A percentile compares a stretch with the other conserved stretches of the same genome.
These are phyloP conservation scores for Lithophane leautieri DNA, from an alignment of 2,888 invertebrate species.

Conservation along the genomic window DNA sequence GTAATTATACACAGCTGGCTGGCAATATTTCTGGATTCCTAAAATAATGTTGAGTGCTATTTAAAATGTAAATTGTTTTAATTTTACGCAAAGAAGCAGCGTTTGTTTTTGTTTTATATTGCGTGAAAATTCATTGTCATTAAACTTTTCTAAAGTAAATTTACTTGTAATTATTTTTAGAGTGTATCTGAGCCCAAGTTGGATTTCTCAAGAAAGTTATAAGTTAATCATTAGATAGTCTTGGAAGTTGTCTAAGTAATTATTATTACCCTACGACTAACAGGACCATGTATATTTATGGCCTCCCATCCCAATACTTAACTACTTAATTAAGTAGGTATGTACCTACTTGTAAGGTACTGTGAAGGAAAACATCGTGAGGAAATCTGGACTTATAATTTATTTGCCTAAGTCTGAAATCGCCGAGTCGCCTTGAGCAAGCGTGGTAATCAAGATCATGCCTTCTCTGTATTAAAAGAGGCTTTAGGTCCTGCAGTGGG, in stretches of 20 bases:
- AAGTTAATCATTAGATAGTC: background rate
- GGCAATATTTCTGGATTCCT: slow-evolving; percentile 26
- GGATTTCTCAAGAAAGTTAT: slow-evolving; percentile 16
- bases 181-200: background rate
- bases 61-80: slow-evolving; percentile 39
- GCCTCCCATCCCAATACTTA: background rate
- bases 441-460: background rate
- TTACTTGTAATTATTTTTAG: background rate
- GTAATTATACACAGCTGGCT: slow-evolving; percentile 34
- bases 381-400: background rate
- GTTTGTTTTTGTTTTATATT: slow-evolving; percentile 18
- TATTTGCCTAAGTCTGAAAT: background rate
- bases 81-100: slow-evolving; percentile 3
- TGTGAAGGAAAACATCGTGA: background rate
- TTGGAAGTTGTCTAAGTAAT: slow-evolving; percentile 14
- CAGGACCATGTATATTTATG: background rate
- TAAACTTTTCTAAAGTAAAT: slow-evolving; percentile 3
- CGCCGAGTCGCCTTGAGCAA: background rate
- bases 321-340: background rate
- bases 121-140: background rate
- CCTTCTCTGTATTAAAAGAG: background rate
- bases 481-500: background rate
- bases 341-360: background rate
- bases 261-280: background rate
- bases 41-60: slow-evolving; percentile 10